Conservation (phyloP, 1,140 invertebrate genomes). For the Polypedilum pembai region DNA sequence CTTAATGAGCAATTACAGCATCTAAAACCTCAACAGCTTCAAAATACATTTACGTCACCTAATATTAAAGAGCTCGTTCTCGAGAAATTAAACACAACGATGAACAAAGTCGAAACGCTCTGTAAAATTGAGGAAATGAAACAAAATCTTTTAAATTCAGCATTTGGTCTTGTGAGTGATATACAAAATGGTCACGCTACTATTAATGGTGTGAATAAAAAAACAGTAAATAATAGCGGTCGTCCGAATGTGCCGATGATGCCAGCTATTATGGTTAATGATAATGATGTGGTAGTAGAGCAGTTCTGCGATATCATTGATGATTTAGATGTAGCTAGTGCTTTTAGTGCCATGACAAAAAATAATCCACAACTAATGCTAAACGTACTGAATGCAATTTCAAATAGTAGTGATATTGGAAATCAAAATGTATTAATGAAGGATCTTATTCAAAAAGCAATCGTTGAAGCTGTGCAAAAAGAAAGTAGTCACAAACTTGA, state of each 20-base stretch:
- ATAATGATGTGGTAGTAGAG: neutral
- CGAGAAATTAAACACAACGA: neutral
- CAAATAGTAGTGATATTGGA: constrained; percentile 32
- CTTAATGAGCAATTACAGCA: neutral
- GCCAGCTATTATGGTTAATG: neutral
- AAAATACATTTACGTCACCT: constrained; percentile 15
- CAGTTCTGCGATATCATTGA: constrained; percentile 18
- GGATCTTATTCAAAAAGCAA: constrained; percentile 35
- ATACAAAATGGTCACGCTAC: neutral
- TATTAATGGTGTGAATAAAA: neutral
- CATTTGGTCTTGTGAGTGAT: neutral
- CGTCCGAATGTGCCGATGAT: neutral
- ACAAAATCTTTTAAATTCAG: constrained; percentile 17
- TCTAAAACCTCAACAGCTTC: neutral
- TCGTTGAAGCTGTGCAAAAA: constrained; percentile 35
- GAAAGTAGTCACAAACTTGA: constrained; percentile 31
- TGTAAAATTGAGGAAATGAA: constrained; percentile 20
- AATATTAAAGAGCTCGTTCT: neutral
- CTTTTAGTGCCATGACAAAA: constrained; percentile 40
- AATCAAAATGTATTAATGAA: constrained; percentile 37
- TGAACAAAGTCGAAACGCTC: neutral
- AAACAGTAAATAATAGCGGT: neutral
- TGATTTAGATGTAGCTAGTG: constrained; percentile 2
- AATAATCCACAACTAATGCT: constrained; percentile 38
- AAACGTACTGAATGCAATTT: constrained; percentile 34